phyloP scores from a whole-genome alignment of 2,113 vertebrate species.

The Larimichthys polyactis region DNA sequence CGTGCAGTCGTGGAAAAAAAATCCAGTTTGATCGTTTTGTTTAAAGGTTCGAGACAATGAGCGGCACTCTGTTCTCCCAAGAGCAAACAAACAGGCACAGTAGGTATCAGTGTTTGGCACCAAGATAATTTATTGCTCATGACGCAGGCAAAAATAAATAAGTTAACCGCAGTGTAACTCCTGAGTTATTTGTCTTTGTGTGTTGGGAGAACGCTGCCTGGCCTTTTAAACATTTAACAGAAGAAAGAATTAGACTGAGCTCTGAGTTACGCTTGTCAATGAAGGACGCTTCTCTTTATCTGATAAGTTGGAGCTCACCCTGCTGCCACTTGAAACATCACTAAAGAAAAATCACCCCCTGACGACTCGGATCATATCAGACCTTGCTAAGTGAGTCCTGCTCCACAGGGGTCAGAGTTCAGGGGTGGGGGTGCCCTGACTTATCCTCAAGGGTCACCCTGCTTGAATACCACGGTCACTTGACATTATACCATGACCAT shows the following conservation, averaged over 20 bases:
- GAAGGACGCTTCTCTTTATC: background rate
- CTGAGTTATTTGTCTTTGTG: background rate
- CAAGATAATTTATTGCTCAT: too few species aligned
- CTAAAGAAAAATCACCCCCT: fast-evolving
- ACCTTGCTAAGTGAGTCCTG: slow-evolving; percentile 6
- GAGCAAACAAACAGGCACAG: background rate
- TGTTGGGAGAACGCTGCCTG: background rate
- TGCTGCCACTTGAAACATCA: slow-evolving; percentile 14
- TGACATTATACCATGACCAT: slow-evolving; percentile 56
- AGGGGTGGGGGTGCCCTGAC: slow-evolving; percentile 14
- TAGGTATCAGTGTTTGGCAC: background rate
- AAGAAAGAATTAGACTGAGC: background rate
- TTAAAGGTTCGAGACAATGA: background rate
- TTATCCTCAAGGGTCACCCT: slow-evolving; percentile 46
- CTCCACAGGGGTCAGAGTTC: slow-evolving; percentile 54
- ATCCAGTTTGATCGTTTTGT: background rate
- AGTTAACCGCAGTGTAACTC: background rate
- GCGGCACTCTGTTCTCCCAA: background rate
- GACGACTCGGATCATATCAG: slow-evolving; percentile 15
- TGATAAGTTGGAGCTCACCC: background rate
- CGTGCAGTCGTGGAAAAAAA: background rate
- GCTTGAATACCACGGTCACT: slow-evolving; percentile 62
- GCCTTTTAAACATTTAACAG: slow-evolving; percentile 5
- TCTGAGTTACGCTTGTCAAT: background rate
- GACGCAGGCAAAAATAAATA: background rate